These are phyloP conservation scores for Microtus ochrogaster DNA, from an alignment of 2,113 vertebrate species.

Conservation along the genomic window DNA sequence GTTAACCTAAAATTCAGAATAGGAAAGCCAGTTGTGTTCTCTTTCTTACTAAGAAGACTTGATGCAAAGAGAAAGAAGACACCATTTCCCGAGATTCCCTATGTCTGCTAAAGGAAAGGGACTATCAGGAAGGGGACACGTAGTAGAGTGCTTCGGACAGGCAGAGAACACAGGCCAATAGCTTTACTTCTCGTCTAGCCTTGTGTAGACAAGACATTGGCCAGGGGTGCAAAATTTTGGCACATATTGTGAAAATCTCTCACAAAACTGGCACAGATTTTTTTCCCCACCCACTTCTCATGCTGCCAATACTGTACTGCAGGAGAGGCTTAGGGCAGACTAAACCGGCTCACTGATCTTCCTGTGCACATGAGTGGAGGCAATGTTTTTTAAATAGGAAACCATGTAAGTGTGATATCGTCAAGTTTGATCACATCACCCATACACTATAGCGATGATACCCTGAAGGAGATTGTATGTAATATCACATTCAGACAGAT, in stretches of 20 bases:
- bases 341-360: conserved; percentile 13
- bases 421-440: conserved; percentile 24
- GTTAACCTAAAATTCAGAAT: background rate
- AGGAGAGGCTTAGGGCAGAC: background rate
- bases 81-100: background rate
- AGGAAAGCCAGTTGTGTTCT: background rate
- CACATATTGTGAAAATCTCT: background rate
- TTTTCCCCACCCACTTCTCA: background rate
- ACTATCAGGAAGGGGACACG: background rate
- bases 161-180: background rate
- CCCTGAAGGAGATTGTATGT: background rate
- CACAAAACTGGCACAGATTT: background rate
- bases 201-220: background rate
- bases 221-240: background rate
- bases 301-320: background rate
- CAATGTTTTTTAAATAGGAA: conserved; percentile 26
- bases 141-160: background rate
- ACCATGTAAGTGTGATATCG: conserved; percentile 24
- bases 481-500: conserved; percentile 15
- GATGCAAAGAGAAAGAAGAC: background rate
- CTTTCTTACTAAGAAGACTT: conserved; percentile 11
- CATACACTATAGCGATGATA: background rate
- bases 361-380: background rate
- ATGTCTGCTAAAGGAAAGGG: background rate
- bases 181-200: conserved; percentile 10